phyloP scores from a whole-genome alignment of 2,888 invertebrate species.

The Drosophila meridionalis region DNA sequence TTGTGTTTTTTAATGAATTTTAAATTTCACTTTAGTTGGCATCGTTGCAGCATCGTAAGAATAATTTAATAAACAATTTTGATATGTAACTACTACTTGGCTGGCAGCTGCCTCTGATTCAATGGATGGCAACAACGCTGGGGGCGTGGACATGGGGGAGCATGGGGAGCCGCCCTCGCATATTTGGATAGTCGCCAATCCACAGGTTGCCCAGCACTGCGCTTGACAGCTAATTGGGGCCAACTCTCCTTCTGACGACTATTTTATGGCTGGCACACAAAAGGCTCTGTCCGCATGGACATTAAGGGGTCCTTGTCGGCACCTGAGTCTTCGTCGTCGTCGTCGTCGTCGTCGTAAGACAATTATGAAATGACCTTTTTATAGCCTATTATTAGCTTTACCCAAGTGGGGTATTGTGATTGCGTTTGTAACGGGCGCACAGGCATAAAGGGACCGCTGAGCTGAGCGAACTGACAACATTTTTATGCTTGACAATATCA shows the following conservation, averaged over 20 bases:
- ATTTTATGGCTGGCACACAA: conserved; percentile 63
- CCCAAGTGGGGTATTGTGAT: conserved; percentile 33
- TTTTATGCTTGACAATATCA: conserved; percentile 44
- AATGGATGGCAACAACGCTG: conserved; percentile 26
- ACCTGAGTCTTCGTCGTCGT: conserved; percentile 52
- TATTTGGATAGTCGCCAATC: conserved; percentile 5
- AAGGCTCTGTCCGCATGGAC: conserved; percentile 41
- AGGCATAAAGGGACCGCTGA: background rate
- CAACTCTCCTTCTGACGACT: conserved; percentile 49
- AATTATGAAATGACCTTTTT: conserved; percentile 77
- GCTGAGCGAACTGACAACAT: background rate
- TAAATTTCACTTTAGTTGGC: conserved; percentile 56
- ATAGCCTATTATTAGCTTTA: conserved; percentile 66
- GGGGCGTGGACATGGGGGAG: conserved; percentile 27
- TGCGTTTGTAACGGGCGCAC: conserved; percentile 18
- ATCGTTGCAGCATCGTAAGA: conserved; percentile 21
- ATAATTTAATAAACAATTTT: conserved; percentile 62
- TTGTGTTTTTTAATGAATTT: conserved; percentile 71
- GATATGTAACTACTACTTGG: conserved; percentile 52
- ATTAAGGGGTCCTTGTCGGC: conserved; percentile 37
- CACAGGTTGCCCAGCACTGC: conserved; percentile 33
- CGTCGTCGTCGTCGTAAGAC: conserved; percentile 62
- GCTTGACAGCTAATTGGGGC: conserved; percentile 74
- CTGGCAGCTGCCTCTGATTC: conserved; percentile 33
- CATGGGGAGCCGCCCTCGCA: conserved; percentile 6